These are phyloP conservation scores for Heteromormyrus szaboi DNA, from an alignment of 2,797 vertebrate species.

Conservation along the genomic window DNA sequence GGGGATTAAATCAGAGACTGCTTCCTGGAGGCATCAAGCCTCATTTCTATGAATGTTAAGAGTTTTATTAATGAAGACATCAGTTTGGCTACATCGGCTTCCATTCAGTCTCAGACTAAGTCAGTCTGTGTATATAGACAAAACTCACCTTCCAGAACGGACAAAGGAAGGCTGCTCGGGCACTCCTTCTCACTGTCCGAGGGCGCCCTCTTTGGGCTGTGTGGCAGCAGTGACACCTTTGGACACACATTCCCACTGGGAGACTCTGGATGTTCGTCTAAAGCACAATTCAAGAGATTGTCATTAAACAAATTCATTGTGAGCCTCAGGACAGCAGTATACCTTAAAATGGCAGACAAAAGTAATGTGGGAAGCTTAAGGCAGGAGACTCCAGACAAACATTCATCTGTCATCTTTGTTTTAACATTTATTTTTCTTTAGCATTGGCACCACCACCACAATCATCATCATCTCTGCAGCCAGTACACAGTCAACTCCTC, in stretches of 20 bases:
- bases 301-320: background rate
- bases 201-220: constrained; percentile 66
- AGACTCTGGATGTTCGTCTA: constrained; percentile 67
- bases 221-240: constrained; percentile 64
- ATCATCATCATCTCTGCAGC: background rate
- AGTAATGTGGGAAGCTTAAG: background rate
- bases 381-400: background rate
- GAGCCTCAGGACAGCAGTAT: background rate
- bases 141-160: constrained; percentile 63
- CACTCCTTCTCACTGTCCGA: constrained; percentile 72
- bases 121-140: background rate
- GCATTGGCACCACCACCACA: background rate
- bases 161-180: constrained; percentile 53
- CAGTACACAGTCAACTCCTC: background rate
- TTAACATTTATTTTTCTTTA: background rate
- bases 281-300: background rate
- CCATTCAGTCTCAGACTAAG: constrained; percentile 27
- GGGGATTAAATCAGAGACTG: background rate
- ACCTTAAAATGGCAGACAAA: background rate
- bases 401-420: background rate
- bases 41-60: background rate
- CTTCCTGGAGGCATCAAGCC: background rate
- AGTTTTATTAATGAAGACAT: background rate
- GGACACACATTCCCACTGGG: constrained; percentile 54
- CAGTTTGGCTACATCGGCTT: constrained; percentile 31